Base-by-base conservation (phyloP, 2,888 invertebrate genomes). In the Agrotis exclamationis region DNA sequence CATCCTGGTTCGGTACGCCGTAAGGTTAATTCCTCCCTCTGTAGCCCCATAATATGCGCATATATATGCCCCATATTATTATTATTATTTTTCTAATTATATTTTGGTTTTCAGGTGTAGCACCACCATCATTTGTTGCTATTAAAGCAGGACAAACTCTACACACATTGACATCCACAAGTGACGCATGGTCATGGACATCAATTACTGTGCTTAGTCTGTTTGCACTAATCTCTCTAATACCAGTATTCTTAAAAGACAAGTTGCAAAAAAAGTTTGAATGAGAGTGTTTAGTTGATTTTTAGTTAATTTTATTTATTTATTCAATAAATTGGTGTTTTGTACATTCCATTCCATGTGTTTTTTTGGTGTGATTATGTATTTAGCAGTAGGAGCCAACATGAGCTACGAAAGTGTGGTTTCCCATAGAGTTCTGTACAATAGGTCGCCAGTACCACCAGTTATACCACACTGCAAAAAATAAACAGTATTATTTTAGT, bases 91-190 rank as follows among this genome's bases (percentile, higher is more conserved):
- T 24, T 9, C 0, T 24, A 4, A 16, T 13, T 13, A 6, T 0
- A 48, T n/a, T 6, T 18, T 63, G 9, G 63, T 59, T 70, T 63
- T 9, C 88, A 97, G 98, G 99, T 80, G 99, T 99, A 16, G 99
- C 99, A 0, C 99, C 99, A 58, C 99, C 99, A 6, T 99, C 99
- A 0, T 98, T 99, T 92, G 97, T 99, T 39, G 99, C 99, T 16
- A 99, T 99, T 86, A 99, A 99, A 96, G 99, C 99, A 16, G 99
- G 99, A 18, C 99, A 99, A 91, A 99, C 99, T 0, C 96, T 99
- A 58, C 98, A 99, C 88, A 97, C 98, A 83, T 97, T 99, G 95
- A 98, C 99, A 1, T 98, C 98, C 5, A 98, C 98, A 1, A 97
- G 97, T 84, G 98, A 98, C 84, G 98, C 99, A 1, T 97, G 99